These are phyloP conservation scores for Crenichthys baileyi DNA, from an alignment of 2,797 vertebrate genomes.

Conservation along the genomic window DNA sequence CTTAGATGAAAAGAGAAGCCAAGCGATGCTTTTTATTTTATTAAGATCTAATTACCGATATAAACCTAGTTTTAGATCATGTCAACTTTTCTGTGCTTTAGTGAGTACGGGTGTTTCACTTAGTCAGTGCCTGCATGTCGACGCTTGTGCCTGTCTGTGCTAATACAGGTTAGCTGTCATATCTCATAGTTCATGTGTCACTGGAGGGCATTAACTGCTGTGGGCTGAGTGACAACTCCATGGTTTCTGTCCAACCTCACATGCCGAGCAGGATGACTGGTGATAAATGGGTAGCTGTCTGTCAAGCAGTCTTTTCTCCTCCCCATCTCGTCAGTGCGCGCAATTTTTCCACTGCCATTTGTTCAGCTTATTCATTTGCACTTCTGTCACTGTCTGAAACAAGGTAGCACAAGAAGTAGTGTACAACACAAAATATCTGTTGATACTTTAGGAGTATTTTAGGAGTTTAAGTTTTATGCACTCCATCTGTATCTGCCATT, in stretches of 20 bases:
- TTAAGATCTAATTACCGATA: conserved; percentile 1
- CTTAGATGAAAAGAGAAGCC: background rate
- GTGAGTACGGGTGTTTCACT: background rate
- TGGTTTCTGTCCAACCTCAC: conserved; percentile 49
- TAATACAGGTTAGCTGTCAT: conserved; percentile 47
- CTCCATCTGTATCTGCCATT: background rate
- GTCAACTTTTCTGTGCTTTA: background rate
- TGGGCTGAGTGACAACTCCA: conserved; percentile 60
- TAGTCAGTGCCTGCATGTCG: conserved; percentile 25
- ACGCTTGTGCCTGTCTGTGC: conserved; percentile 31
- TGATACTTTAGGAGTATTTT: background rate
- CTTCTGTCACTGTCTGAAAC: conserved; percentile 23
- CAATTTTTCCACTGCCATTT: conserved; percentile 33
- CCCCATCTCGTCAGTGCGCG: conserved; percentile 18
- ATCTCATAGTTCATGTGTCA: conserved; percentile 67
- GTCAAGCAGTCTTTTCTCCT: conserved; percentile 47
- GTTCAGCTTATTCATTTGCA: conserved; percentile 19
- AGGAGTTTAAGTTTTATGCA: background rate
- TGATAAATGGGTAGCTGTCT: conserved; percentile 66
- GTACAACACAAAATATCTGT: conserved; percentile 6
- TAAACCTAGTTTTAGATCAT: conserved; percentile 1
- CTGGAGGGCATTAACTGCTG: conserved; percentile 50
- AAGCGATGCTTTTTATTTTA: background rate
- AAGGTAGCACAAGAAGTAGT: conserved; percentile 14
- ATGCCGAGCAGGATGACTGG: conserved; percentile 24